Percentiles rank a stretch among this genome's conserved stretches.
Evolutionary conservation across 2,797 vertebrate genomes (phyloP).

Genomic region (Petrocephalus schoutedeni): DNA sequence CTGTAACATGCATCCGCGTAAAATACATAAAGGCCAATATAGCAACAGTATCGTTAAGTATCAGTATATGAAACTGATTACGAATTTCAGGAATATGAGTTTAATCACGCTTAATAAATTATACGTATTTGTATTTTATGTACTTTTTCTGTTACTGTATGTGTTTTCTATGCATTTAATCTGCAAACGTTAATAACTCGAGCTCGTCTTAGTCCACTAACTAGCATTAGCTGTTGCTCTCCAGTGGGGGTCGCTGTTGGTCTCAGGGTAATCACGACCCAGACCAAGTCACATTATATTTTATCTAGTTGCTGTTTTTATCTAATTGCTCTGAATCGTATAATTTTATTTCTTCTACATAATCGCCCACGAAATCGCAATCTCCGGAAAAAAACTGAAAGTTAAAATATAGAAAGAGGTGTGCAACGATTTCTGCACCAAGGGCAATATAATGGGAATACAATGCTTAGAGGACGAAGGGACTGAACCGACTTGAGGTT

Average conservation of each 20-base stretch:
- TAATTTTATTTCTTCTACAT: neutral
- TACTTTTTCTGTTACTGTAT: neutral
- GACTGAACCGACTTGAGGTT: no score
- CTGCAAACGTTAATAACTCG: neutral
- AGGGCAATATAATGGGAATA: neutral
- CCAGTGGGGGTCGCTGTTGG: constrained; percentile 11
- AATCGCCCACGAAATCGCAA: neutral
- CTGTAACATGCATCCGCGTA: neutral
- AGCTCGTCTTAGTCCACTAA: neutral
- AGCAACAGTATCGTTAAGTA: neutral
- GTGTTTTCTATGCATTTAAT: neutral
- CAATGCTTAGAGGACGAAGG: no score
- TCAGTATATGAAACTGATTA: neutral
- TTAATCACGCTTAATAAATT: neutral
- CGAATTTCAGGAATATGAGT: neutral
- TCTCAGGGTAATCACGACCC: neutral
- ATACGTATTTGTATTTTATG: neutral
- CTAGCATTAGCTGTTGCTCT: neutral
- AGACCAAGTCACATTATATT: neutral
- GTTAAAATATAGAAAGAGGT: neutral
- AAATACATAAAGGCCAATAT: neutral
- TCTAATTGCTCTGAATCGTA: neutral
- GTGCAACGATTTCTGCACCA: neutral
- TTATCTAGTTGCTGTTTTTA: neutral
- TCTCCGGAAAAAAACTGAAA: neutral